Conservation (phyloP, 2,113 vertebrate genomes). For the Psammodynastes pulverulentus region DNA sequence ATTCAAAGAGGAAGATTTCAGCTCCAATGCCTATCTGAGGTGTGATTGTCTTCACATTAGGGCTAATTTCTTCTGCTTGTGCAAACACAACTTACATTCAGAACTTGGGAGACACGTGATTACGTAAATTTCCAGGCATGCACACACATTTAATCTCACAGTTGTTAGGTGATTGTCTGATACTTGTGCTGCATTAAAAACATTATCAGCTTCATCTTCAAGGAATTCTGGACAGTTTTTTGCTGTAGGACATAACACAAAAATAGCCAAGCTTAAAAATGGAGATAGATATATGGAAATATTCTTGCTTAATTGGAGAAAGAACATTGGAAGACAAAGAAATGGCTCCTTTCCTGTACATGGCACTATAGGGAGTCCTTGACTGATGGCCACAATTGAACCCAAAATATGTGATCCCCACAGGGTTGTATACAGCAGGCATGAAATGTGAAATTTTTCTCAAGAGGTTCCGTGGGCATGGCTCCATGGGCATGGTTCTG, state of each 20-base stretch:
- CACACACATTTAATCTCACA: background rate
- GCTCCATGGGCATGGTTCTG: too few species aligned
- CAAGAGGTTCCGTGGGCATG: too few species aligned
- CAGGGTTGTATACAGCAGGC: too few species aligned
- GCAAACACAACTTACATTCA: background rate
- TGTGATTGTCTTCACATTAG: background rate
- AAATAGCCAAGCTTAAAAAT: background rate
- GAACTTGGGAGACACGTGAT: background rate
- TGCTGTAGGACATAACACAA: fast-evolving
- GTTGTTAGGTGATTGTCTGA: background rate
- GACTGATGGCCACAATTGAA: too few species aligned
- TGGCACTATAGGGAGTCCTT: background rate
- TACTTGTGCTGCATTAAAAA: slow-evolving; percentile 39
- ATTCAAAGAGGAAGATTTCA: background rate
- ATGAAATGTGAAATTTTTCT: too few species aligned
- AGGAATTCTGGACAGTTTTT: background rate
- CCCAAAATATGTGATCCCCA: too few species aligned
- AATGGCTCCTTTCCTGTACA: background rate
- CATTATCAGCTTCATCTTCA: slow-evolving; percentile 32
- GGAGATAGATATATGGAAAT: fast-evolving
- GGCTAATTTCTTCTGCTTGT: background rate
- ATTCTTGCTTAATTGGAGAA: slow-evolving; percentile 10
- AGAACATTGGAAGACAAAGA: fast-evolving
- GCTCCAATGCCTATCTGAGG: fast-evolving
- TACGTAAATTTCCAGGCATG: background rate